Evolutionary conservation across 2,888 invertebrate species (phyloP).

Genomic region (Cheilosia variabilis): DNA sequence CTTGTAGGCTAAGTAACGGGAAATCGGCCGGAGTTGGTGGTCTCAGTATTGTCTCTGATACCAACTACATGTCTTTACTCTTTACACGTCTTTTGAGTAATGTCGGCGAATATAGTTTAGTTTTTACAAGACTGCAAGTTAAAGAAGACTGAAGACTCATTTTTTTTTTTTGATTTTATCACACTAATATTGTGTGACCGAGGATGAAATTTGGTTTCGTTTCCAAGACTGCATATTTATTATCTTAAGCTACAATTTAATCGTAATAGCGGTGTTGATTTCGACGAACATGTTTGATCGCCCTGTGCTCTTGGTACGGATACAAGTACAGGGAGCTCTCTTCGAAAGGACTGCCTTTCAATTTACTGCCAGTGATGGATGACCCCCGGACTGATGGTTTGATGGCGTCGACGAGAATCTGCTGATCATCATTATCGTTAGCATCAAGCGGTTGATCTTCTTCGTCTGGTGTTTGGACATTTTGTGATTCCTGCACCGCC

Average conservation of each 20-base stretch:
- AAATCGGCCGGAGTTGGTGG: no score
- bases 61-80: no score
- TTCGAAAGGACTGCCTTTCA: slow-evolving; percentile 78
- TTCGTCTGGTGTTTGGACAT: slow-evolving; percentile 71
- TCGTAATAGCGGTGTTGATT: slow-evolving; percentile 27
- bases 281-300: slow-evolving; percentile 21
- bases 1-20: no score
- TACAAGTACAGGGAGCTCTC: slow-evolving; percentile 80
- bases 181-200: no score
- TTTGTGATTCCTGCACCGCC: slow-evolving; percentile 60
- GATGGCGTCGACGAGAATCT: slow-evolving; percentile 76
- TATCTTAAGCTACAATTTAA: background rate
- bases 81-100: no score
- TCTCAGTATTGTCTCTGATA: no score
- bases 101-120: no score
- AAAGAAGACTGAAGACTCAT: no score
- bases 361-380: slow-evolving; percentile 59
- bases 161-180: no score
- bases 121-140: no score
- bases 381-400: slow-evolving; percentile 40
- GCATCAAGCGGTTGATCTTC: slow-evolving; percentile 78
- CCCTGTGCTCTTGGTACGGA: slow-evolving; percentile 78
- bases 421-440: slow-evolving; percentile 80
- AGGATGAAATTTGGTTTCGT: background rate
- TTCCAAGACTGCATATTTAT: no score